Evolutionary conservation across 1,140 invertebrate genomes (phyloP).

Genomic region (Lucilia sericata): DNA sequence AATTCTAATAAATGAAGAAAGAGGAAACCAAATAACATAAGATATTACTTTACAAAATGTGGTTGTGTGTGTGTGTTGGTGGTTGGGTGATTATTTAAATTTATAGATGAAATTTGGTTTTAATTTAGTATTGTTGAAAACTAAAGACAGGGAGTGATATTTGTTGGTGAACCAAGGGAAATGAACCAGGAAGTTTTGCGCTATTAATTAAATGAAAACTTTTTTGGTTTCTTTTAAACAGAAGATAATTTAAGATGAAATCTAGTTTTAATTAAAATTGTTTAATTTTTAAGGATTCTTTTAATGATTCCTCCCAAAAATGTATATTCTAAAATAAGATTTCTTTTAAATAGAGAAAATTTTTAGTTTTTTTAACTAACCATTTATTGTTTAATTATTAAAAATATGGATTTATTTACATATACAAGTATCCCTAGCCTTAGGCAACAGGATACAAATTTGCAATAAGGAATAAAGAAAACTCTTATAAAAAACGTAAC

Average conservation of each 20-base stretch:
- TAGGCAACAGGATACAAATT: not conserved
- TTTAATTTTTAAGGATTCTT: not conserved
- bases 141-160: not conserved
- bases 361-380: no score
- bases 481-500: not conserved
- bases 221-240: not conserved
- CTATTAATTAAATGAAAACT: not conserved
- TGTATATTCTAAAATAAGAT: not conserved
- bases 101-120: not conserved
- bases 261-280: not conserved
- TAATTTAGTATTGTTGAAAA: not conserved
- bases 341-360: no score
- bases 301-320: not conserved
- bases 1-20: not conserved
- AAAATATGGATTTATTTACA: not conserved
- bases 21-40: not conserved
- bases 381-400: not conserved
- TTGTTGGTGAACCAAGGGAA: not conserved
- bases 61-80: not conserved
- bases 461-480: not conserved
- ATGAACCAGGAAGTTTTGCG: not conserved
- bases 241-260: not conserved
- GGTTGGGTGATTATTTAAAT: not conserved
- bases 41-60: not conserved
- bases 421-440: not conserved